Conservation (phyloP, 2,888 invertebrate genomes). For the Glyphotaelius pellucidus region DNA sequence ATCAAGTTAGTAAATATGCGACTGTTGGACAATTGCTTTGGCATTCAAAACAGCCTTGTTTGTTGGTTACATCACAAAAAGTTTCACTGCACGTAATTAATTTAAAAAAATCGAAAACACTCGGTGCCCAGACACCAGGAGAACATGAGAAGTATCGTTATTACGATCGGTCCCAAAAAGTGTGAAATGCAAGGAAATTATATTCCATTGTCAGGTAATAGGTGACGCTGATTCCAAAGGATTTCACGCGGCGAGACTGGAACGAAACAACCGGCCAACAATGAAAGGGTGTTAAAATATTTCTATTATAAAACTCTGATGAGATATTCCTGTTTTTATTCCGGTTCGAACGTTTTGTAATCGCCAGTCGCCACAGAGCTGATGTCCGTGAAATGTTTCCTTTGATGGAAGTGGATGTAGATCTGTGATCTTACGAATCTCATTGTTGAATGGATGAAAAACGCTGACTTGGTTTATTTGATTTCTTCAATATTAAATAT, state of each 20-base stretch:
- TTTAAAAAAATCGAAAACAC: conserved; percentile 14
- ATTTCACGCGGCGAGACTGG: conserved; percentile 57
- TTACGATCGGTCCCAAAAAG: conserved; percentile 44
- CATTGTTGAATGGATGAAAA: conserved; percentile 15
- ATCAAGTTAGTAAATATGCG: no score
- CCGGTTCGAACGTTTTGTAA: conserved; percentile 36
- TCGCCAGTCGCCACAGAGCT: neutral
- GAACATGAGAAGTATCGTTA: neutral
- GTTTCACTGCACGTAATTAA: conserved; percentile 21
- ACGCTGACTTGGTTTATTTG: neutral
- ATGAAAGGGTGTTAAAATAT: conserved; percentile 53
- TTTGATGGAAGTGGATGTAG: conserved; percentile 36
- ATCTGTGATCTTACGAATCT: neutral
- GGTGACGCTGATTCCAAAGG: conserved; percentile 62
- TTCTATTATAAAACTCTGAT: conserved; percentile 52
- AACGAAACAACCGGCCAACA: conserved; percentile 40
- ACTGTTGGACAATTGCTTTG: neutral
- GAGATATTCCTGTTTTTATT: conserved; percentile 51
- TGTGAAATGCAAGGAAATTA: conserved; percentile 63
- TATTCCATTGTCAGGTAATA: conserved; percentile 62
- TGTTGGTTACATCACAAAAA: neutral
- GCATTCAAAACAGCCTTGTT: neutral
- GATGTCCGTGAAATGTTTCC: conserved; percentile 46
- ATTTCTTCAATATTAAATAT: neutral
- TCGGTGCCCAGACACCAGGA: neutral